Evolutionary conservation across 2,888 invertebrate genomes (phyloP).

Genomic region (Gnatocerus cornutus): DNA sequence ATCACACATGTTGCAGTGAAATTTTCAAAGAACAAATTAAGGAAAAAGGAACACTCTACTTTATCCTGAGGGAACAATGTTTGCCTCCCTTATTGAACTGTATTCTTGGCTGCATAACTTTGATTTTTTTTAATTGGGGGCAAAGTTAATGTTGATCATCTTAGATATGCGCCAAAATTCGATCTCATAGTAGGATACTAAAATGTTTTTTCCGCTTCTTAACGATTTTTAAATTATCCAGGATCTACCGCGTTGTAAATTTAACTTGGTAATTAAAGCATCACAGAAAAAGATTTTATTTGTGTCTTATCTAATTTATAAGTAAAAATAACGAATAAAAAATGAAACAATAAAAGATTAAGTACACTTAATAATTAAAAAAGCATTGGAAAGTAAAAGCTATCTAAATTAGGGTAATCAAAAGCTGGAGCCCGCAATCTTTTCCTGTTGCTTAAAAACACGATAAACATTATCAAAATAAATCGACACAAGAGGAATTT

Average conservation of each 20-base stretch:
- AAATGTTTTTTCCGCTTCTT: no score
- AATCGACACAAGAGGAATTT: constrained; percentile 23
- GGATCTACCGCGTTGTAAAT: neutral
- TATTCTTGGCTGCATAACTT: no score
- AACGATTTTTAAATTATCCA: no score
- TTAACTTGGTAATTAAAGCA: neutral
- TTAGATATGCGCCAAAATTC: no score
- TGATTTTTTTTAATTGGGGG: no score
- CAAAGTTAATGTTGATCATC: no score
- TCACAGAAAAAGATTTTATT: neutral
- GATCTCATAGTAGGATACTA: no score
- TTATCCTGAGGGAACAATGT: no score
- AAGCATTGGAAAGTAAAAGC: constrained; percentile 3
- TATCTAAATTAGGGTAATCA: constrained; percentile 20
- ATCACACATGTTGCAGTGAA: no score
- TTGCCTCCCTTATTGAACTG: no score
- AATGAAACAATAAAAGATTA: neutral
- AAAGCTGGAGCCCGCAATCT: constrained; percentile 7
- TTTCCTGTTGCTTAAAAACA: constrained; percentile 1
- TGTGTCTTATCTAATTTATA: neutral
- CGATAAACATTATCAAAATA: constrained; percentile 31
- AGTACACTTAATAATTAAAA: neutral
- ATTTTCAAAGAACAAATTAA: no score
- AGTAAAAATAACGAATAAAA: neutral
- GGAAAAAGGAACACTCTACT: no score